Conservation (phyloP, 2,113 vertebrate species). For the Anoura caudifer region DNA sequence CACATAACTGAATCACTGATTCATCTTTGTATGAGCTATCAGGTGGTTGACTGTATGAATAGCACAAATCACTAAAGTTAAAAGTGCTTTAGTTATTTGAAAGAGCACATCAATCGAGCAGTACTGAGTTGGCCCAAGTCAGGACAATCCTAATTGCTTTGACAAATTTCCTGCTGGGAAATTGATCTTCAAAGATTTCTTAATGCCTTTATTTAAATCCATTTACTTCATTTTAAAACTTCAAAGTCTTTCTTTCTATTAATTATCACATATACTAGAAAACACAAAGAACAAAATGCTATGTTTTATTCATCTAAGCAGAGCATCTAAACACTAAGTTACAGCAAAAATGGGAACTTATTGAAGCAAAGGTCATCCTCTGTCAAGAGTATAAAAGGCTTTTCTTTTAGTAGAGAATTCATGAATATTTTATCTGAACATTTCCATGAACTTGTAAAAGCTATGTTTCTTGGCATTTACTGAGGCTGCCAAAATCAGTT, state of each 20-base stretch:
- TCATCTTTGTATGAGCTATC: neutral
- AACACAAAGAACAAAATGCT: conserved; percentile 69
- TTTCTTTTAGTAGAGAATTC: conserved; percentile 66
- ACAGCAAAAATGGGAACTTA: conserved; percentile 55
- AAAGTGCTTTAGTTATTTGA: conserved; percentile 60
- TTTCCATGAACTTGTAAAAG: conserved; percentile 74
- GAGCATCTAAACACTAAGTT: conserved; percentile 67
- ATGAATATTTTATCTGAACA: conserved; percentile 81
- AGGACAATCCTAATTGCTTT: conserved; percentile 71
- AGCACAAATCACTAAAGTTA: neutral
- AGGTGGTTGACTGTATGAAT: neutral
- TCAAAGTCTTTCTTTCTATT: conserved; percentile 73
- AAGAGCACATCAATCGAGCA: conserved; percentile 67
- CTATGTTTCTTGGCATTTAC: conserved; percentile 74
- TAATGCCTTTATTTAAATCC: conserved; percentile 49
- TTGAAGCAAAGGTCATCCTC: conserved; percentile 68
- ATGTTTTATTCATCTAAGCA: conserved; percentile 72
- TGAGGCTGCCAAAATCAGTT: conserved; percentile 71
- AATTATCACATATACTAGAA: conserved; percentile 71
- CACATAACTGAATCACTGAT: neutral
- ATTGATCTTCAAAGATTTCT: conserved; percentile 76
- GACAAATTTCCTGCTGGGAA: conserved; percentile 78
- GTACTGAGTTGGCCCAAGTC: conserved; percentile 60
- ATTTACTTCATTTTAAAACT: conserved; percentile 67
- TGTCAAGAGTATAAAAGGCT: conserved; percentile 67